Conservation (phyloP, 2,113 vertebrate species). For the Nannospalax galili region DNA sequence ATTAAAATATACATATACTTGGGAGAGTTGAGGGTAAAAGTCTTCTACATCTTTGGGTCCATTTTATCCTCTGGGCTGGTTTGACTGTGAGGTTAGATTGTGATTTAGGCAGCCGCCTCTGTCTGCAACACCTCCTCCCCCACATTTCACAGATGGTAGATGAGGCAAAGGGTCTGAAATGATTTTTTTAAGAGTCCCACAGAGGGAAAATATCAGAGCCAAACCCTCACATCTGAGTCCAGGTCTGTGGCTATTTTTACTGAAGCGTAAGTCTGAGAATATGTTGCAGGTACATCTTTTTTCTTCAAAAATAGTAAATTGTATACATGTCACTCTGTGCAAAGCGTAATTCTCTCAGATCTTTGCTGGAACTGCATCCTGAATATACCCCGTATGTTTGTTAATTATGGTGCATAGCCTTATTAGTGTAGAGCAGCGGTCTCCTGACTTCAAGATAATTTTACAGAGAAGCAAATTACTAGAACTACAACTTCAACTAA, state of each 20-base stretch:
- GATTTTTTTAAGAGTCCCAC: neutral
- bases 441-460: neutral
- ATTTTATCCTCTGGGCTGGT: neutral
- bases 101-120: neutral
- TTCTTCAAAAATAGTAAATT: conserved; percentile 26
- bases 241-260: conserved; percentile 54
- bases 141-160: conserved; percentile 36
- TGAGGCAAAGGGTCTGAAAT: conserved; percentile 42
- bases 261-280: neutral
- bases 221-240: conserved; percentile 15
- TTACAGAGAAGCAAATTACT: conserved; percentile 3
- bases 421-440: neutral
- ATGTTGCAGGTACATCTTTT: neutral
- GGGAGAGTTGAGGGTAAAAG: neutral
- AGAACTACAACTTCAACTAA: neutral
- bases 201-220: neutral
- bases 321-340: neutral
- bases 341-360: conserved; percentile 7
- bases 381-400: neutral
- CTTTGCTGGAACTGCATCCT: neutral
- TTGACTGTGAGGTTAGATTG: neutral
- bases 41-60: neutral
- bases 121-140: neutral
- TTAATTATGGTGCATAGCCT: neutral
- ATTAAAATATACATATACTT: neutral